These are phyloP conservation scores for Halictus rubicundus DNA, from an alignment of 1,140 invertebrate species.

Conservation along the genomic window DNA sequence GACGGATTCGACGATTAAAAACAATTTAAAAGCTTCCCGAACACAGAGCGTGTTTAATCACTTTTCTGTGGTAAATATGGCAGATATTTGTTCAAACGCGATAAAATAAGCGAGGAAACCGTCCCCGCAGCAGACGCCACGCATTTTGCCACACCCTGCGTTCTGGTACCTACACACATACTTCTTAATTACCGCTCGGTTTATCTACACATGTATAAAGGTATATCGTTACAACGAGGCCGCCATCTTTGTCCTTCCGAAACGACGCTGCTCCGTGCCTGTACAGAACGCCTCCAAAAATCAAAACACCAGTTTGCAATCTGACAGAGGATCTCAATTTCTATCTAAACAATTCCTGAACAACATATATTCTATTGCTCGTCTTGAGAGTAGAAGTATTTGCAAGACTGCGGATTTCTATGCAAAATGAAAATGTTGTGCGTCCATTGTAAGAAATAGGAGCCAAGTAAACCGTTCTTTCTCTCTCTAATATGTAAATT, in stretches of 20 bases:
- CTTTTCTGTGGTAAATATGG: too few relatives aligned
- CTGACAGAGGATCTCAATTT: too few relatives aligned
- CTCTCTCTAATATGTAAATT: too few relatives aligned
- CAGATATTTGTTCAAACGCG: not conserved
- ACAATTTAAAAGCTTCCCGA: not conserved
- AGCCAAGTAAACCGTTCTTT: too few relatives aligned
- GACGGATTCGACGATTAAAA: not conserved
- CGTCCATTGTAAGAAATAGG: too few relatives aligned
- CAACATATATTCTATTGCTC: too few relatives aligned
- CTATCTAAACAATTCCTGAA: too few relatives aligned
- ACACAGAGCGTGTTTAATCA: too few relatives aligned
- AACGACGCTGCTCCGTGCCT: not conserved
- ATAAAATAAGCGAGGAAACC: not conserved
- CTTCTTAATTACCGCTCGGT: conserved; percentile 33
- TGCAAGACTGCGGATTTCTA: too few relatives aligned
- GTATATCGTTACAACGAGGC: conserved; percentile 47
- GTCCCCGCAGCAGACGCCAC: not conserved
- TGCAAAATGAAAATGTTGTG: too few relatives aligned
- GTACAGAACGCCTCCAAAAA: not conserved
- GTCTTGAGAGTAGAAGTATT: too few relatives aligned
- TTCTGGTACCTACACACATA: conserved; percentile 51
- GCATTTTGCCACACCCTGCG: conserved; percentile 13
- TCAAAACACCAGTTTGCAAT: too few relatives aligned
- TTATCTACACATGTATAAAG: conserved; percentile 66
- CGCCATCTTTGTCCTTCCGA: not conserved